These are phyloP conservation scores for Lumbricus terrestris DNA, from an alignment of 2,888 invertebrate species.

Conservation along the genomic window DNA sequence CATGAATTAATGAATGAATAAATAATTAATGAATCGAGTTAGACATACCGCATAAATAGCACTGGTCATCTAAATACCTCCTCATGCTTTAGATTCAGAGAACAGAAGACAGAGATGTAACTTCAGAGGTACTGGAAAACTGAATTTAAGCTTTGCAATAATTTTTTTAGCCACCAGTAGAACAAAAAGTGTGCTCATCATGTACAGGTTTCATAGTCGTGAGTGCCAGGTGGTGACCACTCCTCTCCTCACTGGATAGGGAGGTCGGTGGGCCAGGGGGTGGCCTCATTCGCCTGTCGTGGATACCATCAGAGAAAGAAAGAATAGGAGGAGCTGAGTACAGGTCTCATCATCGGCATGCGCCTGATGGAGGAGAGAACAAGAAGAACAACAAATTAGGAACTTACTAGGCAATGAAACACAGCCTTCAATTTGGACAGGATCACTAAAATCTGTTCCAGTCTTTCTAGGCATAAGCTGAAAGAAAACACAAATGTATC, in stretches of 20 bases:
- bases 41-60: not conserved
- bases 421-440: constrained; percentile 54
- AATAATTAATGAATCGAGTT: not conserved
- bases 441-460: constrained; percentile 43
- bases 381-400: not conserved
- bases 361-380: too few relatives aligned
- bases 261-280: too few relatives aligned
- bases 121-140: not conserved
- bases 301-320: too few relatives aligned
- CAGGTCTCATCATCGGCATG: too few relatives aligned
- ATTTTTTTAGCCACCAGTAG: not conserved
- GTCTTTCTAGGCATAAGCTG: constrained; percentile 27
- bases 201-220: too few relatives aligned
- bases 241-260: too few relatives aligned
- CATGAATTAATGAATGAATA: not conserved
- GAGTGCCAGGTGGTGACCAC: too few relatives aligned
- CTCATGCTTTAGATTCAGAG: not conserved
- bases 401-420: constrained; percentile 43
- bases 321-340: too few relatives aligned
- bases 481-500: not conserved
- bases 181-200: too few relatives aligned
- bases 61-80: not conserved
- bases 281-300: too few relatives aligned
- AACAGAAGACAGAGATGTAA: not conserved
- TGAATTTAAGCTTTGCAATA: not conserved